Evolutionary conservation across 2,888 invertebrate genomes (phyloP).

Genomic region (Cartodere bifasciata): DNA sequence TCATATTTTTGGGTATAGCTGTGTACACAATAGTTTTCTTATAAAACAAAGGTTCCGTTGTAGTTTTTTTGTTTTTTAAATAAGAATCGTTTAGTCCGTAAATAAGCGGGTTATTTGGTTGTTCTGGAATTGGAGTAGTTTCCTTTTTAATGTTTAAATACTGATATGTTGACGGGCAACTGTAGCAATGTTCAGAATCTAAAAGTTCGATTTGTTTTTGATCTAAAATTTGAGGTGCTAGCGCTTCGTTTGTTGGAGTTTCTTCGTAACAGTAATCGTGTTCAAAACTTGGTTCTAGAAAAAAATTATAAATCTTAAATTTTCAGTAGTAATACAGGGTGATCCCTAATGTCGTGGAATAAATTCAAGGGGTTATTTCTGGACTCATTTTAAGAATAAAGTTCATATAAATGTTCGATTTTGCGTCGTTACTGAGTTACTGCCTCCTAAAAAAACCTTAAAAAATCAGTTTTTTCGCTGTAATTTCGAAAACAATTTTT

Average conservation of each 20-base stretch:
- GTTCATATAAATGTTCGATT: no score
- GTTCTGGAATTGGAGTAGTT: constrained; percentile 1
- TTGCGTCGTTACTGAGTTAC: no score
- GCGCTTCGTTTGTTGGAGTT: no score
- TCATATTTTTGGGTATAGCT: constrained; percentile 5
- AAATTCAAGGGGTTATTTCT: no score
- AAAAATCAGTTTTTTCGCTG: no score
- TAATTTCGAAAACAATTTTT: no score
- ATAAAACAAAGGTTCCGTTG: constrained; percentile 10
- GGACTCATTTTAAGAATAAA: no score
- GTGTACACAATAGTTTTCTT: constrained; percentile 10
- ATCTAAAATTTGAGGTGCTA: constrained; percentile 4
- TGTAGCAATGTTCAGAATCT: constrained; percentile 21
- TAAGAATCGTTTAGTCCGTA: constrained; percentile 22
- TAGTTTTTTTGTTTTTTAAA: no score
- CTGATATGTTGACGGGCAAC: constrained; percentile 15
- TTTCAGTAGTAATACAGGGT: no score
- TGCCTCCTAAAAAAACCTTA: no score
- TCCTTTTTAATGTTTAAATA: constrained; percentile 7
- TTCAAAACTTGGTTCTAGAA: constrained; percentile 16
- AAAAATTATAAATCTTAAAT: not conserved
- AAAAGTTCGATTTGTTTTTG: constrained; percentile 1
- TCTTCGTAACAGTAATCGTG: constrained; percentile 25
- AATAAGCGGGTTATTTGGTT: constrained; percentile 15
- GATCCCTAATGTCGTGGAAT: no score